Base-by-base conservation (phyloP, 1,140 invertebrate genomes). In the Hyles euphorbiae region DNA sequence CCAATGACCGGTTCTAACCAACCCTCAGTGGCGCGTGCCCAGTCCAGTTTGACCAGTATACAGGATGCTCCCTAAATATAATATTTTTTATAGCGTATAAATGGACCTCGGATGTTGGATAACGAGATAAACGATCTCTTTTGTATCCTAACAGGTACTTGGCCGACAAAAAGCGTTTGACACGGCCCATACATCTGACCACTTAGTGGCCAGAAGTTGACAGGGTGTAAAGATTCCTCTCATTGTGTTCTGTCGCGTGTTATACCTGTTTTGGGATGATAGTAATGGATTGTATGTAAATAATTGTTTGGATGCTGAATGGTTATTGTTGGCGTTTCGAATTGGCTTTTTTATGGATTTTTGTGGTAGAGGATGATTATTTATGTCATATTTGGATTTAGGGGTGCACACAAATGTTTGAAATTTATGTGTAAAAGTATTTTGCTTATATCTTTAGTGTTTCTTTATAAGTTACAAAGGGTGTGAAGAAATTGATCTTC, bases 71-170 rank as follows among this genome's bases (percentile, higher is more conserved):
- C 52, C 45, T 22, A 58, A 48, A 49, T 45, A 12, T 56, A 43
- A 61, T 56, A 55, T 44, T 34, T 58, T 59, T 65, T 55, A 71
- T 66, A 66, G 51, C 67, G 66, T 70, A 68, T 83, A 76, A 78
- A 81, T 85, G 83, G 78, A 81, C 77, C 83, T 72, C 71, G 81
- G 84, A 86, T 87, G 82, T 76, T 83, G 76, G 63, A 68, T 55
- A 49, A 61, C 57, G 60, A 70, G 65, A 71, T 78, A 83, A 81
- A 82, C 63, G 68, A 58, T 69, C 63, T 67, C 72, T 76, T 74
- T 77, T 76, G 65, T 72, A 50, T 63, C 47, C 56, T 70, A 58
- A 78, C 78, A 87, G 80, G 80, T 81, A 81, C 64, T 70, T 56
- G 57, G 59, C 34, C 53, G 34, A 79, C 68, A 81, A 77, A 40